Evolutionary conservation across 2,113 vertebrate species (phyloP), one percentile per base, ranked within the genome.

Genomic region (Helogale parvula): DNA sequence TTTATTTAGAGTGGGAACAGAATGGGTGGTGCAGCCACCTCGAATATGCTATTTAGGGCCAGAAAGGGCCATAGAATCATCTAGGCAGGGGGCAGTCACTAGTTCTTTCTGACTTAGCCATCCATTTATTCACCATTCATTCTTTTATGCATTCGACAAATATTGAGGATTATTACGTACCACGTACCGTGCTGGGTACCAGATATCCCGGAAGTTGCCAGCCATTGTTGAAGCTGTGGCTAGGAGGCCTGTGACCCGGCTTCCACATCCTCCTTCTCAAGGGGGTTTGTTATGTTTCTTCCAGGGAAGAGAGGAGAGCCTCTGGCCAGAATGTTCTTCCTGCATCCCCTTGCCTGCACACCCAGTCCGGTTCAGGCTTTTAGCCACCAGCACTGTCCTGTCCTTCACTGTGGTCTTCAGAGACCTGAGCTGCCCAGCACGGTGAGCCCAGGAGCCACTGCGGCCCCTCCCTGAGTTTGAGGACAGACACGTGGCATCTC

Each of bases 331-430:
- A 38, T 15, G 1, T 80, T 84, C 69, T 54, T 41, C 72, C 65
- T n/a, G 8, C 0, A n/a, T 60, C 19, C 65, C n/a, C 16, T 16
- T 8, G 19, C 31, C 7, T 17, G 1, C 11, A 16, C 2, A 71
- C 57, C 9, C 35, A n/a, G 5, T 19, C 54, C 38, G 45, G 25
- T 54, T 87, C 33, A n/a, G 71, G 45, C 45, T 63, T 91, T 35
- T 35, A 38, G 68, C 25, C 50, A 1, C 50, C 41, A 17, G 16
- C 10, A 0, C 25, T 2, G 0, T 63, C 17, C 54, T 77, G 19
- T 27, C 60, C 35, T 54, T 41, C 54, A 13, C n/a, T 8, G 33
- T 35, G 54, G 65, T 86, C 41, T 41, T 41, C 17, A 6, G 65
- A 52, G 29, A 29, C 60, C 1, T 7, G 69, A 79, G 63, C 35